Base-by-base conservation (phyloP, 1,140 invertebrate species). In the Pantala flavescens region DNA sequence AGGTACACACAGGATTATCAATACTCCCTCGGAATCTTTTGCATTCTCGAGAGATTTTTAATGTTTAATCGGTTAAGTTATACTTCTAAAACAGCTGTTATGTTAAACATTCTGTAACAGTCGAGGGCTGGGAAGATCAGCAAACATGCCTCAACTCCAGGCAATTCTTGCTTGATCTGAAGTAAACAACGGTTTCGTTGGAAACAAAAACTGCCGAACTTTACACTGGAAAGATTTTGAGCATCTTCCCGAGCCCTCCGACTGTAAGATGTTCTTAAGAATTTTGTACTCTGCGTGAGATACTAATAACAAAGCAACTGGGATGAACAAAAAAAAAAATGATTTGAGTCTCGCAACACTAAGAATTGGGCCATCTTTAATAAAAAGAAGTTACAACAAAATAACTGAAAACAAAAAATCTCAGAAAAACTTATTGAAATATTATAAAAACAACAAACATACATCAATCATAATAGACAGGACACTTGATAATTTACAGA, bases 351-450 rank as follows among this genome's bases (percentile, higher is more conserved):
- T 63, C 49, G 49, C 49, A 63, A 63, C 49, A 63, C 49, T 63
- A 63, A 63, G 49, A 63, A 63, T 19, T 19, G 49, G 49, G 49
- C 49, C 49, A 21, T 63, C 49, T 63, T 63, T 63, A 63, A 63
- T 63, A 63, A 63, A 63, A 63, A 63, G 49, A 63, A 63, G 49
- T 63, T 63, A 63, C 49, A 63, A 63, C 49, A 63, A 63, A 63
- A 63, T 63, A 63, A 63, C 49, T 63, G 49, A 63, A 63, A 63
- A 63, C 49, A 63, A 63, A 63, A 63, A 71, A 71, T 24, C 28
- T 71, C 23, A 23, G 71, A 1, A 72, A 72, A 36, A 72, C 42
- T 72, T 72, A 72, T 72, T 72, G 71, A 28, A 72, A 72, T 28
- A 72, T 72, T 24, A 24, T 36, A 72, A 72, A 72, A 72, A 72